Conservation (phyloP, 2,113 vertebrate species). For the Balaeniceps rex region DNA sequence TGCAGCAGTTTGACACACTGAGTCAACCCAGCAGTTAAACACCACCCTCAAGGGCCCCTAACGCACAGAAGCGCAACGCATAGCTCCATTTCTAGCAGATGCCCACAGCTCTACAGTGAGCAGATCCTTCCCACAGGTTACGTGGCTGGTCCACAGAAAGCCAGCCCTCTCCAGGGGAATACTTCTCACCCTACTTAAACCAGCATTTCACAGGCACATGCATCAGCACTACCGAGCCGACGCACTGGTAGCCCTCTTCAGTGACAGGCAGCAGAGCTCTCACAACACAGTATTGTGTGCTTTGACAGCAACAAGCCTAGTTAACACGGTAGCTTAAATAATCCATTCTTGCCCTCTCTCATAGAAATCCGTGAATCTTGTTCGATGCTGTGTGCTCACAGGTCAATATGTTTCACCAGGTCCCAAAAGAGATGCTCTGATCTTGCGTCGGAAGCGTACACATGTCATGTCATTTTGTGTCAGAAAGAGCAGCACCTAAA, state of each 20-base stretch:
- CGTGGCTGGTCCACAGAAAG: not conserved
- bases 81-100: not conserved
- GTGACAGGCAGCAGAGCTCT: not conserved
- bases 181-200: not conserved
- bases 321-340: not conserved
- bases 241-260: not conserved
- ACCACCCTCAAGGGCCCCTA: rapidly evolving
- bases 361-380: not conserved
- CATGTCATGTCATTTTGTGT: not conserved
- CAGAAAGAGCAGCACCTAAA: not conserved
- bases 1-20: not conserved
- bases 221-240: not conserved
- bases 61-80: rapidly evolving
- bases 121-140: not conserved
- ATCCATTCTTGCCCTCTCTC: not conserved
- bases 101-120: not conserved
- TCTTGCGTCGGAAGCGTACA: not conserved
- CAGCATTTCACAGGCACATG: not conserved
- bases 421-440: not conserved
- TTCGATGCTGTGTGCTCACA: not conserved
- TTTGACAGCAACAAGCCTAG: not conserved
- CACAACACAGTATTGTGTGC: not conserved
- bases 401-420: not conserved
- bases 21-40: not conserved
- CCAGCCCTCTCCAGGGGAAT: not conserved